Evolutionary conservation across 2,888 invertebrate species (phyloP), one percentile per base, ranked within the genome.

Genomic region (Sacculina carcini): DNA sequence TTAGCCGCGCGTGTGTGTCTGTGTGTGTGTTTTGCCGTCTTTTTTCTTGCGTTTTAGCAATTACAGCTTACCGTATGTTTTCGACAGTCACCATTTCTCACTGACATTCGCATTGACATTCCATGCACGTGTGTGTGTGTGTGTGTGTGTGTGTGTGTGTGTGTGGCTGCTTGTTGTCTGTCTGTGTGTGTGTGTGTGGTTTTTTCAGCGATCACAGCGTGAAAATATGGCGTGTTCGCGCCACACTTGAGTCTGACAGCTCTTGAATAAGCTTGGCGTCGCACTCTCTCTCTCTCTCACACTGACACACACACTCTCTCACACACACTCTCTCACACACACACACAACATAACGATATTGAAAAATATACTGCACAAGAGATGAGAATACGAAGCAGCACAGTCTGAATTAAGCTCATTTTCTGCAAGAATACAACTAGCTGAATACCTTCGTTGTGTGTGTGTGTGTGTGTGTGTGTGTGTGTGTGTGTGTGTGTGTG

Each of bases 171-270:
- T 31, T 16, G 19, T 21, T 7, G 12, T 31, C 31, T 48, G 5
- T 16, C 31, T 6, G 6, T 48, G 12, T 16, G 12, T 5, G 19
- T 31, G 5, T 31, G 5, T 16, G 5, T 29, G 48, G 34, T 48
- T 48, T 32, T 34, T 31, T 48, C n/a, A 23, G 19, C 34, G 34
- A 10, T 16, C 5, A 48, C 31, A 34, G 31, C 16, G 48, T 48
- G 32, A 48, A 48, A 31, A 48, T 31, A 48, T 48, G 48, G 48
- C 48, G 19, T 31, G 48, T 21, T 31, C 19, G 31, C 32, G 31
- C 19, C 16, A 2, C n/a, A 14, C n/a, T 16, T n/a, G n/a, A 16
- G 36, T 16, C 36, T 36, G n/a, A 16, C 19, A 19, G 19, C 40
- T 40, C 40, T 40, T 23, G 19, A 19, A 21, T 23, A 21, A 19